phyloP scores from a whole-genome alignment of 2,797 vertebrate genomes.

The Tenualosa ilisha region DNA sequence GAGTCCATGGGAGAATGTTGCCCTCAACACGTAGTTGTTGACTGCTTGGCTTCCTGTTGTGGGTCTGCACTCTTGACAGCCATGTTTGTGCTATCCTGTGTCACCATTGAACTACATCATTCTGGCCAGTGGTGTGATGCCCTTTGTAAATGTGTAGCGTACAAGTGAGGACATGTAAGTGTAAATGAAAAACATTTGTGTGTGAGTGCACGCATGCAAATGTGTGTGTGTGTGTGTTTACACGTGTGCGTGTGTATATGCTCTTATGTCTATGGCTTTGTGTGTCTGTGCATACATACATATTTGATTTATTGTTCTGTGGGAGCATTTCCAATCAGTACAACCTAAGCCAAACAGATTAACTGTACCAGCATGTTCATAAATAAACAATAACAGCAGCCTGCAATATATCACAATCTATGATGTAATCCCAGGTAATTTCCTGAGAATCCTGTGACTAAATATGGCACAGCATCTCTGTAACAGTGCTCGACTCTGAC shows the following conservation, averaged over 20 bases:
- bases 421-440: constrained; percentile 57
- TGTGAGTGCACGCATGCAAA: not conserved
- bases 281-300: not conserved
- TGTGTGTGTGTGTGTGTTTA: not conserved
- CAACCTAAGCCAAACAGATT: constrained; percentile 61
- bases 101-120: constrained; percentile 61
- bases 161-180: not conserved
- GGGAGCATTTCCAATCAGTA: constrained; percentile 50
- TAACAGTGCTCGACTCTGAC: not conserved
- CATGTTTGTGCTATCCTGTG: constrained; percentile 49
- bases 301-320: constrained; percentile 50
- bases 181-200: not conserved
- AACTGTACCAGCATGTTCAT: constrained; percentile 59
- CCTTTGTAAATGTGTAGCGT: not conserved
- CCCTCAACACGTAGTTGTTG: not conserved
- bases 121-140: constrained; percentile 39
- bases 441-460: not conserved
- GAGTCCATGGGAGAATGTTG: not conserved
- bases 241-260: not conserved
- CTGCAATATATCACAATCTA: constrained; percentile 64
- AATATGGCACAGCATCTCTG: not conserved
- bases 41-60: not conserved
- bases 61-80: constrained; percentile 11
- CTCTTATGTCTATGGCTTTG: not conserved
- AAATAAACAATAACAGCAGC: constrained; percentile 69